Evolutionary conservation across 2,797 vertebrate genomes (phyloP).

Genomic region (Anniella stebbinsi): DNA sequence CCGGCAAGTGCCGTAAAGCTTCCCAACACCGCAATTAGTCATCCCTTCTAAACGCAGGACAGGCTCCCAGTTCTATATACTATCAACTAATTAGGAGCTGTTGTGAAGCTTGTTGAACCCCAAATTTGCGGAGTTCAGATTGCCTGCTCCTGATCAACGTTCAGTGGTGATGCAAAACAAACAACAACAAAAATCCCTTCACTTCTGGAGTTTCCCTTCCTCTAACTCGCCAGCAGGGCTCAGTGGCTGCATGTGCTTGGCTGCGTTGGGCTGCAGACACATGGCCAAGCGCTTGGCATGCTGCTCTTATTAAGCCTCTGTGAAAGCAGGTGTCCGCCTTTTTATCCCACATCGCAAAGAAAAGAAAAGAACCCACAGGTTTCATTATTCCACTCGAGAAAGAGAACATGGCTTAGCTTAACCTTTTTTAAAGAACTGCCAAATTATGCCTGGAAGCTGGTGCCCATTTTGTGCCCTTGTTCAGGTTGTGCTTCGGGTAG

Average conservation of each 20-base stretch:
- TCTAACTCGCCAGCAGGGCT: too few relatives aligned
- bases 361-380: not conserved
- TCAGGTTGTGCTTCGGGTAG: not conserved
- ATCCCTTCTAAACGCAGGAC: not conserved
- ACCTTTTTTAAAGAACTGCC: not conserved
- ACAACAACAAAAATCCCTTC: too few relatives aligned
- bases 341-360: not conserved
- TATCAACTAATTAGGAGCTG: not conserved
- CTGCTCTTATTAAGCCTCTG: not conserved
- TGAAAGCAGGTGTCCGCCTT: not conserved
- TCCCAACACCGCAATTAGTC: not conserved
- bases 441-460: not conserved
- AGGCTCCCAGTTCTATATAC: not conserved
- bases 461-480: not conserved
- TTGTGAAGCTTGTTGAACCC: not conserved
- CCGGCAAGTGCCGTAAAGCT: not conserved
- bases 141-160: not conserved
- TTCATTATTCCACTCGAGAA: not conserved
- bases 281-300: not conserved
- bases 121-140: not conserved
- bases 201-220: too few relatives aligned
- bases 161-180: not conserved
- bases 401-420: not conserved
- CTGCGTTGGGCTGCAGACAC: not conserved
- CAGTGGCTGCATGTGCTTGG: not conserved